Conservation (phyloP, 2,888 invertebrate species). For the Ochropacha duplaris region DNA sequence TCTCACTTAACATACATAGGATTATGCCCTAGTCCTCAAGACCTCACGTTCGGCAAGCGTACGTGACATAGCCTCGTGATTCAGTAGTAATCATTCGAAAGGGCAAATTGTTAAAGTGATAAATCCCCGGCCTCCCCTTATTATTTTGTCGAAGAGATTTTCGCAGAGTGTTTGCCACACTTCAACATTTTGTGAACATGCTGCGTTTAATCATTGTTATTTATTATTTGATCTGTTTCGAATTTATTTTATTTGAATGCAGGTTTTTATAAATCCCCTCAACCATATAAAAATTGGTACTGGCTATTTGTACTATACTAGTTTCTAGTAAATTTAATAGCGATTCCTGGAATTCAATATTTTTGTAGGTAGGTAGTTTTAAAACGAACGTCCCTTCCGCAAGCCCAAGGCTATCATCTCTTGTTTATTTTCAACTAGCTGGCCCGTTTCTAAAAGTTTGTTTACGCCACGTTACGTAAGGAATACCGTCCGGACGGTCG, state of each 20-base stretch:
- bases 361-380: too few relatives aligned
- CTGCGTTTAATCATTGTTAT: not conserved
- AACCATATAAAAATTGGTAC: too few relatives aligned
- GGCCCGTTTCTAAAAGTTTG: too few relatives aligned
- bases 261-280: too few relatives aligned
- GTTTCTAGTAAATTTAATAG: too few relatives aligned
- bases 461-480: too few relatives aligned
- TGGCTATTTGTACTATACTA: too few relatives aligned
- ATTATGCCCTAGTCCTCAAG: constrained; percentile 1
- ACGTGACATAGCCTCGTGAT: constrained; percentile 11
- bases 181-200: constrained; percentile 5
- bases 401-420: too few relatives aligned
- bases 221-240: not conserved
- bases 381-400: too few relatives aligned
- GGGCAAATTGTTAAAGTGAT: constrained; percentile 38
- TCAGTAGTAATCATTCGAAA: constrained; percentile 11
- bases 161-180: constrained; percentile 16
- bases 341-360: too few relatives aligned
- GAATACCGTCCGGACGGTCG: too few relatives aligned
- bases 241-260: not conserved
- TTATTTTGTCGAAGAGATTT: constrained; percentile 34
- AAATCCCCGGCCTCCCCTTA: constrained; percentile 32
- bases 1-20: constrained; percentile 3
- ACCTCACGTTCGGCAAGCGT: constrained; percentile 5
- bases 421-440: too few relatives aligned